Percentiles rank a stretch among this genome's conserved stretches.
Conservation (phyloP, 2,797 vertebrate species). For the Sebastes oblongus region DNA sequence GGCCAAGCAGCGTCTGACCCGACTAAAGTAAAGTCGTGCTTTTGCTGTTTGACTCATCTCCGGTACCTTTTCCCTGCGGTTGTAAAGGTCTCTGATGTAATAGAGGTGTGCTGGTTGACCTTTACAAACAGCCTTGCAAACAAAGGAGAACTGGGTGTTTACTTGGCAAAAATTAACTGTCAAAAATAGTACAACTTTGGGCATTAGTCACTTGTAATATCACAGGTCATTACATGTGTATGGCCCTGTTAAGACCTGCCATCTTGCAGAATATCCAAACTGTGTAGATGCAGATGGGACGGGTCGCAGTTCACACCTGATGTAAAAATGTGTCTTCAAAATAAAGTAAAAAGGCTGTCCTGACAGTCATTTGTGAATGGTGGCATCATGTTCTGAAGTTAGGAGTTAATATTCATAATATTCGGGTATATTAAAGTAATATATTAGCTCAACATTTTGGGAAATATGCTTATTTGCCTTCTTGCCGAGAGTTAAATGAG, state of each 20-base stretch:
- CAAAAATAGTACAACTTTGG: not conserved
- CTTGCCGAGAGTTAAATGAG: too few relatives aligned
- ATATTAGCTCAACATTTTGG: not conserved
- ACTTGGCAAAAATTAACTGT: not conserved
- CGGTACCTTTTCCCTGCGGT: constrained; percentile 1
- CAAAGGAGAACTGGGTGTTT: not conserved
- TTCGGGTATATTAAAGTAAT: not conserved
- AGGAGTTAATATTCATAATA: not conserved
- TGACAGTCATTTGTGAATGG: not conserved
- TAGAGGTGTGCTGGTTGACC: not conserved
- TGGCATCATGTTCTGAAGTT: not conserved
- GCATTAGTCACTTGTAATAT: not conserved
- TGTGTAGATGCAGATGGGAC: not conserved
- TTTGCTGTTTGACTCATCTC: constrained; percentile 20
- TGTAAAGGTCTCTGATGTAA: not conserved
- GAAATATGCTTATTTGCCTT: too few relatives aligned
- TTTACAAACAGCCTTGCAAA: not conserved
- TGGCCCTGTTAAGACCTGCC: not conserved
- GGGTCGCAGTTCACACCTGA: not conserved
- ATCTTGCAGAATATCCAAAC: not conserved
- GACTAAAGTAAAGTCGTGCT: constrained; percentile 20
- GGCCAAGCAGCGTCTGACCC: constrained; percentile 55
- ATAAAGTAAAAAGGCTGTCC: not conserved
- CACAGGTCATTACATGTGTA: not conserved
- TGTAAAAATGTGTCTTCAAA: not conserved